Percentiles rank a stretch among this genome's conserved stretches.
phyloP scores from a whole-genome alignment of 2,888 invertebrate genomes.

The Arctia plantaginis region DNA sequence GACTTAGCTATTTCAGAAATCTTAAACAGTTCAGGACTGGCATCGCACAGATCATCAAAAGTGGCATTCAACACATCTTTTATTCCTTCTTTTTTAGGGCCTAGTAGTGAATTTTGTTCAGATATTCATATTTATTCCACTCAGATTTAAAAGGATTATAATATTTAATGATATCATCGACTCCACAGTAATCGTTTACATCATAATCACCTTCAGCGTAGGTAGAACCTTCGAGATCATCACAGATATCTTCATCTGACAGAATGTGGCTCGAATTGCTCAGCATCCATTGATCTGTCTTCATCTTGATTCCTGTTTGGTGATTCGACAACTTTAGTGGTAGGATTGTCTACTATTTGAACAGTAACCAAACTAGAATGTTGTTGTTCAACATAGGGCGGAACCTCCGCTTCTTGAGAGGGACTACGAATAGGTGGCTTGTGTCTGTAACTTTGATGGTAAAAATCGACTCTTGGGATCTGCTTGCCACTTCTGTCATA shows the following conservation, averaged over 20 bases:
- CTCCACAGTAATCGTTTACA: slow-evolving; percentile 86
- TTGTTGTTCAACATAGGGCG: slow-evolving; percentile 73
- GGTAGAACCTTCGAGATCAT: slow-evolving; percentile 88
- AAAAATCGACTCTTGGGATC: slow-evolving; percentile 80
- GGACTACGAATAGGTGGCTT: slow-evolving; percentile 81
- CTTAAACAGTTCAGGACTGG: slow-evolving; percentile 78
- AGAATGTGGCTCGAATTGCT: slow-evolving; percentile 96
- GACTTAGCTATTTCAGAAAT: slow-evolving; percentile 78
- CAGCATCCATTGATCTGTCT: slow-evolving; percentile 87
- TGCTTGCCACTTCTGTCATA: slow-evolving; percentile 79
- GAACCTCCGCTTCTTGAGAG: slow-evolving; percentile 74
- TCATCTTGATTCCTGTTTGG: slow-evolving; percentile 85
- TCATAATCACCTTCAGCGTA: slow-evolving; percentile 89
- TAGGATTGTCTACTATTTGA: slow-evolving; percentile 73
- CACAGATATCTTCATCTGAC: slow-evolving; percentile 96
- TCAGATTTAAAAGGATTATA: slow-evolving; percentile 91
- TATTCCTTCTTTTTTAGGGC: slow-evolving; percentile 59
- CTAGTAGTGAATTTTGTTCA: slow-evolving; percentile 74
- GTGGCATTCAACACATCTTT: slow-evolving; percentile 74
- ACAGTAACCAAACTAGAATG: slow-evolving; percentile 80
- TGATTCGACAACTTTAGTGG: slow-evolving; percentile 80
- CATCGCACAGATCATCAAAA: slow-evolving; percentile 79
- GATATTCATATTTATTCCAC: slow-evolving; percentile 81
- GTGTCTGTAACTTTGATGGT: slow-evolving; percentile 81
- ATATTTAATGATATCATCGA: slow-evolving; percentile 90